phyloP scores from a whole-genome alignment of 2,113 vertebrate genomes.

The Corydoras sp. region DNA sequence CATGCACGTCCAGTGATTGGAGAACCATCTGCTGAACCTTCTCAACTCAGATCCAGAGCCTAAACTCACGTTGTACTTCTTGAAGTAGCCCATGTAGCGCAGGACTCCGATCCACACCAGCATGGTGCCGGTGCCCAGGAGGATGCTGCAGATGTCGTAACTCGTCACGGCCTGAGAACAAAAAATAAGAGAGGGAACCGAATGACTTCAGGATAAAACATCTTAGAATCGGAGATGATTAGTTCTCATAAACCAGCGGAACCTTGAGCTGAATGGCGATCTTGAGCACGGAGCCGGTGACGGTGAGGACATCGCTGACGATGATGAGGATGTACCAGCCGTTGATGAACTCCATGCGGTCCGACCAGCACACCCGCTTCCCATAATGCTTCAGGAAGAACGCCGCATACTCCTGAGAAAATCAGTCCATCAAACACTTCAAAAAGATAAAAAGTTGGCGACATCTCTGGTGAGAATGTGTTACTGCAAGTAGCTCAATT shows the following conservation, averaged over 20 bases:
- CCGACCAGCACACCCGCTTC: constrained; percentile 72
- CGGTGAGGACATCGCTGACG: constrained; percentile 77
- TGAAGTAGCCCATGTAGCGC: constrained; percentile 89
- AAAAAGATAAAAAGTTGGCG: too few species aligned
- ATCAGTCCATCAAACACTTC: not conserved
- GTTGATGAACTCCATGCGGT: constrained; percentile 85
- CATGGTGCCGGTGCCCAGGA: constrained; percentile 89
- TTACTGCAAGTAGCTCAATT: too few species aligned
- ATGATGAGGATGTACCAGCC: constrained; percentile 95
- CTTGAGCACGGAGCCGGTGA: constrained; percentile 86
- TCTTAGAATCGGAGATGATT: too few species aligned
- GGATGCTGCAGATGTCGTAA: constrained; percentile 92
- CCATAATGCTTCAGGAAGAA: constrained; percentile 67
- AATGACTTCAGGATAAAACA: not conserved
- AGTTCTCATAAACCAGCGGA: too few species aligned
- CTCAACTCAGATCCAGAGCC: not conserved
- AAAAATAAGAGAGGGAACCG: not conserved
- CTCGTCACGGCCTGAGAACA: constrained; percentile 74
- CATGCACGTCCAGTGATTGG: not conserved
- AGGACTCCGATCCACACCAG: constrained; percentile 92
- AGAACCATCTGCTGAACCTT: not conserved
- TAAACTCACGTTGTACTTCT: constrained; percentile 88
- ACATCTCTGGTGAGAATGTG: too few species aligned
- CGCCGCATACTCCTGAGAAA: constrained; percentile 74
- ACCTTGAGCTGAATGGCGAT: constrained; percentile 93